A percentile compares a stretch with the other conserved stretches of the same genome.
Conservation (phyloP, 2,888 invertebrate genomes). For the Amiota mariae region DNA sequence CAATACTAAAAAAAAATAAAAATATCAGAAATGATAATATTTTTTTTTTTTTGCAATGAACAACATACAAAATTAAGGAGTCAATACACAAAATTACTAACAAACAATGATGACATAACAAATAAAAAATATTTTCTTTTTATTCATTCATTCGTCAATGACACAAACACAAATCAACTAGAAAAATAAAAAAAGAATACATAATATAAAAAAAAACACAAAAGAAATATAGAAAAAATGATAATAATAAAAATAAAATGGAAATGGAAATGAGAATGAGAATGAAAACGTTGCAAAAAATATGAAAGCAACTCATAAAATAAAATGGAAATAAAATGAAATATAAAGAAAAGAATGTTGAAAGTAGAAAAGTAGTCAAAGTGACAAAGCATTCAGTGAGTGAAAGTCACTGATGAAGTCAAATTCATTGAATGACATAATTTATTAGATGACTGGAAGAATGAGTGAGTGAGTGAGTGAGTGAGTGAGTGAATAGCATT, state of each 20-base stretch:
- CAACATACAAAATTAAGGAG: constrained; percentile 7
- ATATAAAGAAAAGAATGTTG: constrained; percentile 13
- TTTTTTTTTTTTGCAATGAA: too few relatives aligned
- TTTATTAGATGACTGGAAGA: too few relatives aligned
- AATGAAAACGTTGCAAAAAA: constrained; percentile 15
- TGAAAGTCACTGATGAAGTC: background rate
- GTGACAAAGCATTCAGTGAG: too few relatives aligned
- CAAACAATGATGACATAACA: background rate
- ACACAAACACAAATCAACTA: background rate
- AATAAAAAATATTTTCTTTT: constrained; percentile 2
- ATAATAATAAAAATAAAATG: background rate
- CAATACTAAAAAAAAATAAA: background rate
- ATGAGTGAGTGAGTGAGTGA: background rate
- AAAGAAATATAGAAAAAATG: background rate
- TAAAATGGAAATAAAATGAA: background rate
- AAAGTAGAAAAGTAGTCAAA: too few relatives aligned
- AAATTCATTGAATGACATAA: background rate
- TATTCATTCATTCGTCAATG: background rate
- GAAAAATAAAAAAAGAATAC: background rate
- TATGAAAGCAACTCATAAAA: background rate
- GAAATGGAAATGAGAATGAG: background rate
- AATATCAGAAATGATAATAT: too few relatives aligned
- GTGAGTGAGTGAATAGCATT: background rate
- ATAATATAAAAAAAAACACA: background rate
- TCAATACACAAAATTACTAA: too few relatives aligned